Evolutionary conservation across 2,888 invertebrate genomes (phyloP).

Genomic region (Drosophila macrospina): DNA sequence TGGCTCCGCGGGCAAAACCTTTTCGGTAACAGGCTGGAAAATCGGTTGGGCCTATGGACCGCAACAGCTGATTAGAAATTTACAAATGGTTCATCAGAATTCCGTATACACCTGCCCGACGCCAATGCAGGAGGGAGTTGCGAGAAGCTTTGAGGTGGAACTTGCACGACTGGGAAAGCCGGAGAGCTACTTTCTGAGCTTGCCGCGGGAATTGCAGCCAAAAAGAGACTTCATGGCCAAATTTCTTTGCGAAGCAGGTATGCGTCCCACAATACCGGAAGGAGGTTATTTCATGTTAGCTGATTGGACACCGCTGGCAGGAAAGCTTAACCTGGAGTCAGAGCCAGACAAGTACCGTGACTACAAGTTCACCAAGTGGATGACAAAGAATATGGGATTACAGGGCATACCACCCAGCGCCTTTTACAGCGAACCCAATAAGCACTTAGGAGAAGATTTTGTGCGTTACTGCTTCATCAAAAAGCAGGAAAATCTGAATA

Average conservation of each 20-base stretch:
- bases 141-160: constrained; percentile 95
- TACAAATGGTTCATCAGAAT: constrained; percentile 97
- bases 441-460: constrained; percentile 92
- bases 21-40: constrained; percentile 99
- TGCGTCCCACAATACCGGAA: constrained; percentile 96
- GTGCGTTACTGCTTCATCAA: constrained; percentile 98
- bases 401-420: constrained; percentile 97
- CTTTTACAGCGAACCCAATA: constrained; percentile 94
- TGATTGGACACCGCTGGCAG: constrained; percentile 92
- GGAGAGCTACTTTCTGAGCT: constrained; percentile 93
- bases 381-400: constrained; percentile 96
- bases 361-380: constrained; percentile 97
- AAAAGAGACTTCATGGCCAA: constrained; percentile 93
- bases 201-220: constrained; percentile 90
- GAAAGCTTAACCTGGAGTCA: constrained; percentile 89
- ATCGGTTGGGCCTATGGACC: constrained; percentile 98
- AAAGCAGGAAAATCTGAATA: constrained; percentile 90
- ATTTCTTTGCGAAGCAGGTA: constrained; percentile 91
- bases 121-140: constrained; percentile 97
- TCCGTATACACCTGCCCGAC: constrained; percentile 96
- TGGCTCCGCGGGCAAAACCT: constrained; percentile 99
- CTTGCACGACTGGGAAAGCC: constrained; percentile 88
- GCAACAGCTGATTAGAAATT: constrained; percentile 90
- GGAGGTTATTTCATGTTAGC: constrained; percentile 99
- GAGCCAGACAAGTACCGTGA: constrained; percentile 92